A percentile compares a stretch with the other conserved stretches of the same genome.
Conservation (phyloP, 1,140 invertebrate species). For the Panagrolaimus sp. region DNA sequence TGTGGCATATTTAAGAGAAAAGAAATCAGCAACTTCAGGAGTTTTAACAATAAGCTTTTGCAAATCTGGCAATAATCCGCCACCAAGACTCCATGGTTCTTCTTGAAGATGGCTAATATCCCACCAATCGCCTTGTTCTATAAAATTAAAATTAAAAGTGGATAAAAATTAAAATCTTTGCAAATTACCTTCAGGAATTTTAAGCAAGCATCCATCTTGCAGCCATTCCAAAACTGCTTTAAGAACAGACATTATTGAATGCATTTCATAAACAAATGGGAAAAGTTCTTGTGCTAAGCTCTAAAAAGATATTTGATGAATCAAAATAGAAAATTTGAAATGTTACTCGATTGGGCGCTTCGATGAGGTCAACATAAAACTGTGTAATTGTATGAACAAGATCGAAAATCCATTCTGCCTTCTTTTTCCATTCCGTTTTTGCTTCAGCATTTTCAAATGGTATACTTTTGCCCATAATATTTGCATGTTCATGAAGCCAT, state of each 20-base stretch:
- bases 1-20: not conserved
- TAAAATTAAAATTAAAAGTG: not conserved
- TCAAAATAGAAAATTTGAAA: not conserved
- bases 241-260: conserved; percentile 40
- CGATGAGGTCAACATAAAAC: conserved; percentile 28
- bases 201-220: conserved; percentile 29
- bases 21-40: conserved; percentile 3
- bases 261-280: conserved; percentile 41
- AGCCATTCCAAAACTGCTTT: conserved; percentile 38
- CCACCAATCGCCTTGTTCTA: conserved; percentile 12
- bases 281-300: conserved; percentile 47
- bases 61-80: not conserved
- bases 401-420: conserved; percentile 26
- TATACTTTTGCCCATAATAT: conserved; percentile 24
- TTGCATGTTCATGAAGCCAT: conserved; percentile 83
- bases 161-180: not conserved
- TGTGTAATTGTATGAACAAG: conserved; percentile 23
- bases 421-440: conserved; percentile 28
- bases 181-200: conserved; percentile 21
- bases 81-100: conserved; percentile 2
- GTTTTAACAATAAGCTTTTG: conserved; percentile 9
- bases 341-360: conserved; percentile 35
- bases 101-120: conserved; percentile 1
- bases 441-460: conserved; percentile 8
- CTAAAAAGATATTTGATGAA: conserved; percentile 19